Conservation (phyloP, 2,888 invertebrate species). For the Epinotia demarniana region DNA sequence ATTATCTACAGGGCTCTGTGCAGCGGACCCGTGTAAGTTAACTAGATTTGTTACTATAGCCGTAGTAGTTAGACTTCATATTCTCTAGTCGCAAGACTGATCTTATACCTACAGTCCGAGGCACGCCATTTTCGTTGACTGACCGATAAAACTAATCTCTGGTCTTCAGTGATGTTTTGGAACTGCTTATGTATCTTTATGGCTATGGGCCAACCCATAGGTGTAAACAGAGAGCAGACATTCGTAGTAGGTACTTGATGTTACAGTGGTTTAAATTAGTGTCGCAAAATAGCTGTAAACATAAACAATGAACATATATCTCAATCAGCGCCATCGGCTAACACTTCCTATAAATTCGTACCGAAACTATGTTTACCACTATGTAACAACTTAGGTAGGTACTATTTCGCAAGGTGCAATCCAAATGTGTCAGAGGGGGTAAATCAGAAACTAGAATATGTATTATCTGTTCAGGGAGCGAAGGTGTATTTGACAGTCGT, state of each 20-base stretch:
- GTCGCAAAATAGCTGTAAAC: not conserved
- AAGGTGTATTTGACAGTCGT: no score
- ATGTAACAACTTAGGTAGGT: not conserved
- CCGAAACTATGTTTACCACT: not conserved
- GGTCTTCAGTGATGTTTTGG: not conserved
- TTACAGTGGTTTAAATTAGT: not conserved
- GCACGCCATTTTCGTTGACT: not conserved
- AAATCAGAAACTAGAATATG: no score
- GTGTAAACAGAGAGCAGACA: not conserved
- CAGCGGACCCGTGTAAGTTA: not conserved
- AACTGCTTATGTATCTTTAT: not conserved
- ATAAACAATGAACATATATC: not conserved
- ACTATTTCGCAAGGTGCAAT: not conserved
- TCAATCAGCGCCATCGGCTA: not conserved
- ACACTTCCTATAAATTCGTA: not conserved
- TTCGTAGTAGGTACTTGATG: not conserved
- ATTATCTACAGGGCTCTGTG: conserved; percentile 11
- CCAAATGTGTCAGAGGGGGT: not conserved
- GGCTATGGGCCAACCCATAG: conserved; percentile 2
- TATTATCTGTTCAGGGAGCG: no score
- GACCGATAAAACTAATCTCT: not conserved
- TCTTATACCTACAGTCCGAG: not conserved
- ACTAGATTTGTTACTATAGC: not conserved
- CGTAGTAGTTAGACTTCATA: not conserved
- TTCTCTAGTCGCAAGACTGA: not conserved